Percentiles rank a stretch among this genome's conserved stretches.
These are phyloP conservation scores for Pseudolaguvia tuberculata DNA, from an alignment of 2,113 vertebrate genomes.

Conservation along the genomic window DNA sequence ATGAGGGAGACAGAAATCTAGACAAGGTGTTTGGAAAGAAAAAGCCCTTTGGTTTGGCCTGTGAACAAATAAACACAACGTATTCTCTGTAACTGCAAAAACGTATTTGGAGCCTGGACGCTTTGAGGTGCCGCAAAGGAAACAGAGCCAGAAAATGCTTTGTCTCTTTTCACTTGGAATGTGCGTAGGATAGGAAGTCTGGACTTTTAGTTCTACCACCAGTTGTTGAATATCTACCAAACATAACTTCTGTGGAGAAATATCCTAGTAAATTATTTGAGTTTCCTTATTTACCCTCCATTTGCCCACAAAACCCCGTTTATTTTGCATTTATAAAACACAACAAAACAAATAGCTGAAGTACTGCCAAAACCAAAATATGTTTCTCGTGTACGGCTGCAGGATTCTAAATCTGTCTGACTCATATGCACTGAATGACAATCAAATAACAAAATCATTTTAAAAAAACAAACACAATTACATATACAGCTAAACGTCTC, in stretches of 20 bases:
- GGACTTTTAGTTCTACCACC: constrained; percentile 54
- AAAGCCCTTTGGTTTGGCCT: constrained; percentile 29
- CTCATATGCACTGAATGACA: background rate
- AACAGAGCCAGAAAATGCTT: constrained; percentile 51
- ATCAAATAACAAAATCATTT: background rate
- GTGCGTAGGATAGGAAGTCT: constrained; percentile 52
- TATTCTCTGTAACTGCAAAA: constrained; percentile 12
- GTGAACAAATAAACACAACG: constrained; percentile 29
- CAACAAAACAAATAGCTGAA: constrained; percentile 58
- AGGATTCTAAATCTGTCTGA: background rate
- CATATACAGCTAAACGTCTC: too few species aligned
- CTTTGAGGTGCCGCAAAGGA: constrained; percentile 40
- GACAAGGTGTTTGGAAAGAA: constrained; percentile 36
- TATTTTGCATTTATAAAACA: constrained; percentile 60
- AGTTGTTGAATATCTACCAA: constrained; percentile 45
- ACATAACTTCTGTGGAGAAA: constrained; percentile 25
- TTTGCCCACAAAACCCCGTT: constrained; percentile 36
- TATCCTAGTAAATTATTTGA: constrained; percentile 28
- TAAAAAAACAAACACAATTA: background rate
- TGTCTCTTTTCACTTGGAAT: constrained; percentile 56
- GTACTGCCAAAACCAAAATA: constrained; percentile 42
- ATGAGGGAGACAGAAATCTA: constrained; percentile 34
- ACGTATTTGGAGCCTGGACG: constrained; percentile 7
- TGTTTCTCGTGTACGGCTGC: background rate
- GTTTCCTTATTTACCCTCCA: constrained; percentile 40